These are phyloP conservation scores for Papilio aristodemus DNA, from an alignment of 1,140 invertebrate genomes.

Conservation along the genomic window DNA sequence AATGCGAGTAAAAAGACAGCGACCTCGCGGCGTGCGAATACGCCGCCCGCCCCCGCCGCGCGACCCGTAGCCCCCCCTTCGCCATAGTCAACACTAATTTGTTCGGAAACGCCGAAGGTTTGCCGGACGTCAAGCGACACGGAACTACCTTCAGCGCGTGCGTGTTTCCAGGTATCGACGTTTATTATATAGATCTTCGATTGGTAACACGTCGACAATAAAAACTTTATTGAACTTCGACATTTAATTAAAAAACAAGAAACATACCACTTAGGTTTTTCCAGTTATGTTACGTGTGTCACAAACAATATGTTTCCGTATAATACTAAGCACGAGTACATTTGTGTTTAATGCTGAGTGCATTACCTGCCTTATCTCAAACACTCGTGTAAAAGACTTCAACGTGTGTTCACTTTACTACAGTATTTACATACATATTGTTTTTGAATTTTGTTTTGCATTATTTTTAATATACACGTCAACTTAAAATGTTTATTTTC, in stretches of 20 bases:
- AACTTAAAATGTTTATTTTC: too few relatives aligned
- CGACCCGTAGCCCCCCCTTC: too few relatives aligned
- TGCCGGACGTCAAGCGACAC: slow-evolving; percentile 74
- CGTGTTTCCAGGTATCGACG: slow-evolving; percentile 71
- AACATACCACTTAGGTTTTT: slow-evolving; percentile 31
- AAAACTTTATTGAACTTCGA: slow-evolving; percentile 36
- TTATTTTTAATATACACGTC: too few relatives aligned
- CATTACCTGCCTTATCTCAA: neutral
- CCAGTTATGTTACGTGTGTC: slow-evolving; percentile 26
- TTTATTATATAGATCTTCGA: slow-evolving; percentile 52
- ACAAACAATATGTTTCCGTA: slow-evolving; percentile 28
- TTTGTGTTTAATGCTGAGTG: slow-evolving; percentile 8
- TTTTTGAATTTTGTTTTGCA: too few relatives aligned
- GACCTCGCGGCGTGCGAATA: slow-evolving; percentile 67
- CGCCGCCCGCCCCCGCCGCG: slow-evolving; percentile 43
- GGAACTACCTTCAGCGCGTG: slow-evolving; percentile 73
- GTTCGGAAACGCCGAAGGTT: slow-evolving; percentile 77
- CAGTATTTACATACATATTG: too few relatives aligned
- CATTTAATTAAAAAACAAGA: slow-evolving; percentile 34
- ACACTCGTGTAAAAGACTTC: slow-evolving; percentile 25
- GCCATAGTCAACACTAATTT: slow-evolving; percentile 55
- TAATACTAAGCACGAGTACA: slow-evolving; percentile 1
- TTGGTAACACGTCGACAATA: slow-evolving; percentile 37
- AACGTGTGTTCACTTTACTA: slow-evolving; percentile 1
- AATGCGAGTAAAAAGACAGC: slow-evolving; percentile 72